Conservation (phyloP, 2,888 invertebrate species). For the Orthosia gracilis region DNA sequence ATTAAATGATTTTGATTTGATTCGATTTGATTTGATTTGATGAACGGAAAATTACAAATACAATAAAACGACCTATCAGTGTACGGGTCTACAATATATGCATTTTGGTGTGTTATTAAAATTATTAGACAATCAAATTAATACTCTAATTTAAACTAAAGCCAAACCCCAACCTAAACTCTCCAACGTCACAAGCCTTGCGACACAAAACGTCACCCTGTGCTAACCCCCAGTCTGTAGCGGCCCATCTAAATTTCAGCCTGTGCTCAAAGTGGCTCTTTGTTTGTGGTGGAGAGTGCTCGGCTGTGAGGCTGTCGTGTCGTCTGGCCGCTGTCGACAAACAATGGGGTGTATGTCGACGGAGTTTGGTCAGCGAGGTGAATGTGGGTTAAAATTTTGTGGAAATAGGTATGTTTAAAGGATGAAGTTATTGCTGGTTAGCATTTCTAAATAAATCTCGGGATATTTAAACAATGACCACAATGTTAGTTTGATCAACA, state of each 20-base stretch:
- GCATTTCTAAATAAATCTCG: no score
- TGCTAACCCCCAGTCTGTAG: slow-evolving; percentile 11
- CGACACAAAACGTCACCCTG: slow-evolving; percentile 5
- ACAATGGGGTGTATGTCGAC: slow-evolving; percentile 65
- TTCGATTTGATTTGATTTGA: no score
- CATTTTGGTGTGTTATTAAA: no score
- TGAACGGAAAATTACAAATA: no score
- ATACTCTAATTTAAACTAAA: no score
- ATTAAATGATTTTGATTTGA: no score
- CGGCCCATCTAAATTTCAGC: slow-evolving; percentile 64
- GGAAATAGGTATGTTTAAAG: neutral
- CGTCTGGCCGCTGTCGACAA: slow-evolving; percentile 69
- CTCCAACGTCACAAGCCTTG: neutral
- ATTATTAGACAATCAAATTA: no score
- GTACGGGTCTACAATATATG: no score
- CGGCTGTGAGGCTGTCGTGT: slow-evolving; percentile 62
- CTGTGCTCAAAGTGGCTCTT: slow-evolving; percentile 71
- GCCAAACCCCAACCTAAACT: neutral
- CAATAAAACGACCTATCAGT: no score
- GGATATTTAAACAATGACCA: no score
- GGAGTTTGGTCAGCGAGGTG: neutral
- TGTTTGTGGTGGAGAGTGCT: slow-evolving; percentile 77
- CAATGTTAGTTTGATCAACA: no score
- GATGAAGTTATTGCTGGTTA: no score
- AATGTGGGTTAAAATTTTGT: neutral